Evolutionary conservation across 1,140 invertebrate genomes (phyloP), one percentile per base, ranked within the genome.

Genomic region (Orchestia grillus): DNA sequence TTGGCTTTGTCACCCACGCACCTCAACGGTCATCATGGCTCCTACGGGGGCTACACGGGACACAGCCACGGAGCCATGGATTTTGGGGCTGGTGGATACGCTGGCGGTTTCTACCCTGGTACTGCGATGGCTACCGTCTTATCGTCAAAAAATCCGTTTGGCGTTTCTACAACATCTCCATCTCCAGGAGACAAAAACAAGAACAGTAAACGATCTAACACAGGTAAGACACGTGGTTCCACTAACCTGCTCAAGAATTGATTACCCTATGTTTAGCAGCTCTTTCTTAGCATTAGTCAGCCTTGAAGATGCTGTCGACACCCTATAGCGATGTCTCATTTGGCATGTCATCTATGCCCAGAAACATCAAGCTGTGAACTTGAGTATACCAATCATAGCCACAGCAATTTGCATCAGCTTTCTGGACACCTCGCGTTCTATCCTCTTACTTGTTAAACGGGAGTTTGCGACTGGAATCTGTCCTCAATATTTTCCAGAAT

Each of bases 171-270:
- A 28, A 87, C 96, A n/a, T 91, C 96, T 97, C 97, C 77, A 97
- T 97, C 0, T 97, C 96, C 96, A 19, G 96, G 96, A 44, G 96
- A 96, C 87, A 97, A 97, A 94, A 96, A 91, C 96, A 97, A 98
- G 96, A 97, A 97, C 44, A 97, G 97, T 16, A 97, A 97, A 36
- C 97, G 98, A 95, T 97, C 98, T 96, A 98, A 97, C 97, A 98
- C 98, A 96, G 97, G 97, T 96, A 98, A 98, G 97, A 97, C 0
- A 97, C 98, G 0, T 97, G 97, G 11, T 97, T 97, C 41, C 97
- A 97, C 0, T 96, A 97, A 15, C 96, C 97, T 96, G 96, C 97
- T 97, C 43, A 95, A 95, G 94, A 62, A 97, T 36, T 97, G 97
- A 96, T 97, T 97, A 0, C 97, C 97, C 43, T 45, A 97, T 40